Conservation (phyloP, 2,888 invertebrate genomes). For the Cerceris ruficornis region DNA sequence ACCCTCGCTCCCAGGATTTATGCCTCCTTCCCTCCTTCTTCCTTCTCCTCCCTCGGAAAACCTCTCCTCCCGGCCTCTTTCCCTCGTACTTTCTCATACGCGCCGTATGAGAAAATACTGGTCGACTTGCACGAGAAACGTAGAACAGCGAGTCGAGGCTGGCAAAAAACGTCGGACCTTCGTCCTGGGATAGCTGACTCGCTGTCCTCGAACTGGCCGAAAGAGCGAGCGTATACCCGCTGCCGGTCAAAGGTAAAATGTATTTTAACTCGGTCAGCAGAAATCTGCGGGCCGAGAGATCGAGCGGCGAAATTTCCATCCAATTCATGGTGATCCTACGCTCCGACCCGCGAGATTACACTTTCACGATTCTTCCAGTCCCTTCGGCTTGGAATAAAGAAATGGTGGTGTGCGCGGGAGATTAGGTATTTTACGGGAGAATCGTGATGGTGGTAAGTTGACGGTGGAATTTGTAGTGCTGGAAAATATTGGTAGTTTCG, state of each 20-base stretch:
- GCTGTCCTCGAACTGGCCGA: slow-evolving; percentile 23
- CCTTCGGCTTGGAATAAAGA: neutral
- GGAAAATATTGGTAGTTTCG: too few species aligned
- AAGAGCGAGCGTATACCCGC: neutral
- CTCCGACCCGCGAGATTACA: slow-evolving; percentile 4
- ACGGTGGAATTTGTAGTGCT: too few species aligned
- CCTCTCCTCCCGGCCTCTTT: neutral
- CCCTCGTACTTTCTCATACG: slow-evolving; percentile 3
- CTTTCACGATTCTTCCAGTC: neutral
- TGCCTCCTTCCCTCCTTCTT: slow-evolving; percentile 11
- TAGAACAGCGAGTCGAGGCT: slow-evolving; percentile 16
- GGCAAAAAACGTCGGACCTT: slow-evolving; percentile 42
- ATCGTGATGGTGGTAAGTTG: too few species aligned
- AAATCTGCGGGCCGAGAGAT: slow-evolving; percentile 34
- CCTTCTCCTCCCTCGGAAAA: neutral
- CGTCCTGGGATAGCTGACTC: slow-evolving; percentile 54
- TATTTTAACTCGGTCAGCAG: slow-evolving; percentile 54
- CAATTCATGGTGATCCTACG: slow-evolving; percentile 5
- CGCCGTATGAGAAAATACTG: slow-evolving; percentile 39
- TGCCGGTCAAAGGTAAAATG: slow-evolving; percentile 21
- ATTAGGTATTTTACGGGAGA: too few species aligned
- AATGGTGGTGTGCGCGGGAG: too few species aligned
- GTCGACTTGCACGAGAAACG: slow-evolving; percentile 34
- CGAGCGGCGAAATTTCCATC: slow-evolving; percentile 36
- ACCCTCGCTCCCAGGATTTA: slow-evolving; percentile 26